phyloP scores from a whole-genome alignment of 2,888 invertebrate species.

The Coleophora deauratella region DNA sequence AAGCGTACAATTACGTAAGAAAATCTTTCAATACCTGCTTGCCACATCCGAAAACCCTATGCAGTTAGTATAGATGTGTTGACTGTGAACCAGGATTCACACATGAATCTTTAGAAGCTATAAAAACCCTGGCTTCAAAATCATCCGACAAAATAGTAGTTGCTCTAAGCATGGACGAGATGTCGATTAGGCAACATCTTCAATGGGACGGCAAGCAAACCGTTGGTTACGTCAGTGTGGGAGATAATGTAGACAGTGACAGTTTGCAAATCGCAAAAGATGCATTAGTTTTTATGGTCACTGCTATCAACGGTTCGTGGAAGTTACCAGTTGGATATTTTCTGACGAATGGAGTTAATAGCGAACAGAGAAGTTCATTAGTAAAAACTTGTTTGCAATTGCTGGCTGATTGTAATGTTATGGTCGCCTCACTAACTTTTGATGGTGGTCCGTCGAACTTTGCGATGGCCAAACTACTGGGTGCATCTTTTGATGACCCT shows the following conservation, averaged over 20 bases:
- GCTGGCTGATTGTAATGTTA: constrained; percentile 7
- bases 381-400: constrained; percentile 5
- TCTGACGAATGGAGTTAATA: background rate
- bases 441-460: background rate
- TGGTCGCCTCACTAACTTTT: constrained; percentile 4
- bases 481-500: background rate
- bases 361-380: too few species aligned
- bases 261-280: background rate
- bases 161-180: background rate
- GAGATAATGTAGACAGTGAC: background rate
- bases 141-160: too few species aligned
- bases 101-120: background rate
- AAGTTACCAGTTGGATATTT: constrained; percentile 1
- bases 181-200: constrained; percentile 1
- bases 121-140: background rate
- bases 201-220: constrained; percentile 1
- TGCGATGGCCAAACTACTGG: background rate
- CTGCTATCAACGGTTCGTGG: background rate
- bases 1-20: too few species aligned
- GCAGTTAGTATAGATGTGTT: background rate
- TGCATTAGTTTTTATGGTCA: constrained; percentile 1
- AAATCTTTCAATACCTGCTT: too few species aligned
- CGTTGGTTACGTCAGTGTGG: background rate
- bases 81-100: constrained; percentile 2
- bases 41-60: too few species aligned